phyloP scores from a whole-genome alignment of 2,113 vertebrate genomes.

The Noturus placidus region DNA sequence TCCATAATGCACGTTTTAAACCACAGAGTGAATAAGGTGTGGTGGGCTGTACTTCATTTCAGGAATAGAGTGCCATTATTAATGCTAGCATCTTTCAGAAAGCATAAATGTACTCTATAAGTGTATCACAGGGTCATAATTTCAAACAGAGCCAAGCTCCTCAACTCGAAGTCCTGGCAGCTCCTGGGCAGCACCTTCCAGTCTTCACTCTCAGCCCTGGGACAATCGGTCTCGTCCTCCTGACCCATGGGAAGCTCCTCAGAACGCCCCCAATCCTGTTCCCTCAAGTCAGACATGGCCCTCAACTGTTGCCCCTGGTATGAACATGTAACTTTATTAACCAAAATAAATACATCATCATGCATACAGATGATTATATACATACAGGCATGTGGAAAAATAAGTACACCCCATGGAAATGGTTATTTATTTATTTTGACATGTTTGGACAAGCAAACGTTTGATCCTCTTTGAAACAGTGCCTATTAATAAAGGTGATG shows the following conservation, averaged over 20 bases:
- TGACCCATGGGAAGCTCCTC: conserved; percentile 82
- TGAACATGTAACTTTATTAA: conserved; percentile 32
- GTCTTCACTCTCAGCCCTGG: conserved; percentile 67
- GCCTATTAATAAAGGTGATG: no score
- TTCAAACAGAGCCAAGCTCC: conserved; percentile 56
- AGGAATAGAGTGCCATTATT: neutral
- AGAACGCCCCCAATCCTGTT: conserved; percentile 61
- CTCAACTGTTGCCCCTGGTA: conserved; percentile 60
- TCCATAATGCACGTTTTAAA: neutral
- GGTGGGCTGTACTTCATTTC: neutral
- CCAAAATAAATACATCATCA: neutral
- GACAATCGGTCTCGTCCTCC: conserved; percentile 68
- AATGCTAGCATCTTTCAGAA: neutral
- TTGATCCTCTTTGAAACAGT: no score
- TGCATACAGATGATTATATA: neutral
- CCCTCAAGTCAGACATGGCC: conserved; percentile 53
- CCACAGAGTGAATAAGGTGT: neutral
- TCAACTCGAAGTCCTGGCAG: conserved; percentile 49
- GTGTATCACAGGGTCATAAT: neutral
- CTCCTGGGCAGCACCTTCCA: conserved; percentile 66
- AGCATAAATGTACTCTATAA: neutral
- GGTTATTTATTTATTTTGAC: no score
- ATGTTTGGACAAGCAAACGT: no score
- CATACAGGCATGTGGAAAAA: no score
- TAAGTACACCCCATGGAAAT: no score